Evolutionary conservation across 2,797 vertebrate species (phyloP).

Genomic region (Onychomys leucogaster): DNA sequence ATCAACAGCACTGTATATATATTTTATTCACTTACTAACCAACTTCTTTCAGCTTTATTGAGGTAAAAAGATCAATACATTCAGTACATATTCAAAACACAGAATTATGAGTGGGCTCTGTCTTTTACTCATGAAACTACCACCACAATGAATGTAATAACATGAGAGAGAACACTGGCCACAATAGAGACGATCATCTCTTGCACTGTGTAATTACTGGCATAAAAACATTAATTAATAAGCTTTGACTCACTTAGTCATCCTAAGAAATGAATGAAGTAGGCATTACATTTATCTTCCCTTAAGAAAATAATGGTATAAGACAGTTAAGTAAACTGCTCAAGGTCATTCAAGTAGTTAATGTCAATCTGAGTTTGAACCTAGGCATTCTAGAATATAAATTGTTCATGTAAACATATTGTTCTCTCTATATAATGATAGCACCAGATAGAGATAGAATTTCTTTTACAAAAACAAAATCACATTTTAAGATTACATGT

Average conservation of each 20-base stretch:
- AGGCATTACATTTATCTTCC: neutral
- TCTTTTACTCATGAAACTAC: neutral
- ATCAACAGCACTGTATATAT: neutral
- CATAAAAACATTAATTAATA: neutral
- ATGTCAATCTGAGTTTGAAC: constrained; percentile 19
- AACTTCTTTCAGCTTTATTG: neutral
- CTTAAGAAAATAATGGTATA: constrained; percentile 33
- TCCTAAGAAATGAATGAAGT: neutral
- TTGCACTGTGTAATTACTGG: neutral
- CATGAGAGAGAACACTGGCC: neutral
- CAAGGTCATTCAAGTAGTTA: neutral
- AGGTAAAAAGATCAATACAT: neutral
- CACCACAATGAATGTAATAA: neutral
- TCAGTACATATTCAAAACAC: constrained; percentile 5
- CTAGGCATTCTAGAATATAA: neutral
- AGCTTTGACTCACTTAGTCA: neutral
- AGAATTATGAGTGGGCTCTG: neutral
- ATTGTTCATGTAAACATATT: constrained; percentile 9
- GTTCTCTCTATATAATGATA: neutral
- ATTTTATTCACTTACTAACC: neutral
- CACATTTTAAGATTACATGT: constrained; percentile 29
- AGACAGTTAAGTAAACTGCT: neutral
- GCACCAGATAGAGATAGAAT: neutral
- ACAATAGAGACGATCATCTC: neutral
- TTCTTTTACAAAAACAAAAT: constrained; percentile 50